Base-by-base conservation (phyloP, 2,113 vertebrate genomes). In the Monarcha castaneiventris region DNA sequence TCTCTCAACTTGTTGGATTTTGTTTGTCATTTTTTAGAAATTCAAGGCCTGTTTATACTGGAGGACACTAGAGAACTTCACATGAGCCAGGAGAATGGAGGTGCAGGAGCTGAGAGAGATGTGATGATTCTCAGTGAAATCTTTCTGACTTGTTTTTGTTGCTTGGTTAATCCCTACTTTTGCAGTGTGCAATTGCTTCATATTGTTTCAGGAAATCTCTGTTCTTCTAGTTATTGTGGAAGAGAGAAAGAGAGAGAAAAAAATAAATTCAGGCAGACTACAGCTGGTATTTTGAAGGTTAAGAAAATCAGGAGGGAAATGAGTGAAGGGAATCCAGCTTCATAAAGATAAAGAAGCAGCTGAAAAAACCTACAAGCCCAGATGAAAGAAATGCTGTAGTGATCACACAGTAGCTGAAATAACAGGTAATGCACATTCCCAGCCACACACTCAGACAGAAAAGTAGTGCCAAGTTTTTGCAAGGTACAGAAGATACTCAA, bases 261-360 rank as follows among this genome's bases (percentile, higher is more conserved):
- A 81, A 61, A 71, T 29, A 71, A 87, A 80, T 35, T 74, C 55
- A 62, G 55, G 46, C 18, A 92, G 59, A 39, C 48, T 80, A 46
- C 16, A 43, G 56, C 46, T 86, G 77, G 10, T 93, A 54, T 79
- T 95, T 72, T 72, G 91, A 44, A 86, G 41, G 87, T 94, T 82
- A 90, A 84, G 81, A 95, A 95, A 92, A 68, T 76, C 83, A 58
- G 71, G 44, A 19, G 83, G 58, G 51, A 87, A 91, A 87, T 48
- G 62, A 89, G 46, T 83, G 74, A 92, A 87, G 37, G 56, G 77
- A 94, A 75, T 78, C 51, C 51, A 90, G 35, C 35, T 56, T 86
- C 64, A 77, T 74, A 79, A 94, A 87, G 63, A 72, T 79, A 84
- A 76, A 84, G 85, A 62, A 93, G n/a, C n/a, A 69, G 27, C 72